Base-by-base conservation (phyloP, 2,113 vertebrate genomes). In the Hymenochirus boettgeri region DNA sequence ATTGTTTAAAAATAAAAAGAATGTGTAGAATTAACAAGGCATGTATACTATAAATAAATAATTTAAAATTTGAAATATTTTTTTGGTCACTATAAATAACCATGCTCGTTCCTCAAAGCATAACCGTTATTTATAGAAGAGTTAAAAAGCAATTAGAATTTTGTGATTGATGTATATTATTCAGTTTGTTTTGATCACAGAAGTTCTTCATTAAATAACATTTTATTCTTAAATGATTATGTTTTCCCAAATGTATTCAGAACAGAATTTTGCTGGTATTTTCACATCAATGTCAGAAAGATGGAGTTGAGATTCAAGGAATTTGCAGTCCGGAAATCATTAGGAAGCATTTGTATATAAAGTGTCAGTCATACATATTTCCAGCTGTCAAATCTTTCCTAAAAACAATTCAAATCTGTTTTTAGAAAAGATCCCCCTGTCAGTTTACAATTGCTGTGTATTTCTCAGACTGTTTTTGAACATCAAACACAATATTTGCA, bases 401-500 rank as follows among this genome's bases (percentile, higher is more conserved):
- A 55, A 29, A 55, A 13, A 55, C 15, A 31, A 55, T 19, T 55
- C 29, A 27, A 55, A 55, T 9, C 27, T 3, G 33, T 26, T 7
- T 55, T 33, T 55, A 11, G 31, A 26, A 53, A 26, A 23, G 19
- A 53, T 53, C 51, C 7, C 51, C 11, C 51, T 26, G 51, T 53
- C 51, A 26, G 13, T 8, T 21, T 53, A 25, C 15, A 35, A 3
- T 35, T 13, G 7, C 51, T 11, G 23, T 3, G 12, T 55, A 18
- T 55, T 55, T 55, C 52, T 55, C 13, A 7, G 19, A 55, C 26
- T 31, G 11, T 29, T 55, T 55, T 55, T 18, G 29, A 55, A 55
- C 52, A 17, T 55, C 52, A 55, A 55, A 55, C 26, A 55, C 5
- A 31, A 55, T 26, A 55, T 55, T 55, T 55, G 52, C n/a, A 18